Evolutionary conservation across 2,113 vertebrate genomes (phyloP).

Genomic region (Gobius niger): DNA sequence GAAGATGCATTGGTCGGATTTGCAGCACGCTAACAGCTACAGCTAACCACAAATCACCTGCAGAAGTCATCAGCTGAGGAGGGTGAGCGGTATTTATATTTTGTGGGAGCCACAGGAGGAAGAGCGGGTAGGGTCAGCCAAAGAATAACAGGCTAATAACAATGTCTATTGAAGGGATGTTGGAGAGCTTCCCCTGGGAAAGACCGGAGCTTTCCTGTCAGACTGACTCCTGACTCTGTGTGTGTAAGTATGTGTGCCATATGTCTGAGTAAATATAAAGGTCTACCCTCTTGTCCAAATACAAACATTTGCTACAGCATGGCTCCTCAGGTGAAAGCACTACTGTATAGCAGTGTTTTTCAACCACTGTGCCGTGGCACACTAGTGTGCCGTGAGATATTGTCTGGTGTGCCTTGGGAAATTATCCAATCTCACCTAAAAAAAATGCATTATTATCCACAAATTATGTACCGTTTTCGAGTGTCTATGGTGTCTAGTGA

Average conservation of each 20-base stretch:
- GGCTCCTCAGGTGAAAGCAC: no score
- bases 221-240: constrained; percentile 33
- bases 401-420: no score
- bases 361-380: no score
- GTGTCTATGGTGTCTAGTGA: no score
- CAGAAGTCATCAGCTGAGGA: constrained; percentile 32
- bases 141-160: constrained; percentile 63
- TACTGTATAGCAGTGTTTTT: no score
- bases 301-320: no score
- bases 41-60: constrained; percentile 54
- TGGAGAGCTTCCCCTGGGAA: constrained; percentile 59
- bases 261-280: background rate
- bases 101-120: constrained; percentile 9
- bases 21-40: constrained; percentile 31
- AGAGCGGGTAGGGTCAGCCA: constrained; percentile 19
- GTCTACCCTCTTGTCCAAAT: no score
- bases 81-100: background rate
- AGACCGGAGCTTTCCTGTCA: constrained; percentile 59
- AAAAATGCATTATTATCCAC: no score
- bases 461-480: no score
- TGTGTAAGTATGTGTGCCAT: constrained; percentile 19
- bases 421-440: no score
- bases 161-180: constrained; percentile 60
- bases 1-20: constrained; percentile 47
- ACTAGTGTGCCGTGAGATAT: no score